Base-by-base conservation (phyloP, 2,113 vertebrate genomes). In the Plecotus auritus region DNA sequence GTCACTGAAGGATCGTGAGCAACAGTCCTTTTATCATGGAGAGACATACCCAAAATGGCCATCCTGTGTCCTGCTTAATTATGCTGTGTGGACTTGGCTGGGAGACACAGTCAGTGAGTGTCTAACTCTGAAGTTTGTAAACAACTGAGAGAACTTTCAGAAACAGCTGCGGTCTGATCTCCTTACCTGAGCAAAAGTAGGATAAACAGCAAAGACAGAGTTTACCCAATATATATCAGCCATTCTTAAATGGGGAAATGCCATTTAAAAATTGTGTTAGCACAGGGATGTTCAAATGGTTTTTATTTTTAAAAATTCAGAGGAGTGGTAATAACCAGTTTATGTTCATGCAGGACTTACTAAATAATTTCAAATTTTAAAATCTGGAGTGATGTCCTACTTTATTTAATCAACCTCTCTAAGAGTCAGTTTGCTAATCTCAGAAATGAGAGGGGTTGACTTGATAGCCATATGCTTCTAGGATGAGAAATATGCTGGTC, bases 331-430 rank as follows among this genome's bases (percentile, higher is more conserved):
- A 30, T 51, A 82, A 64, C 45, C 66, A 73, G 20, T 56, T 80
- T 90, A n/a, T 42, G 6, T 80, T 82, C 88, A 7, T 73, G 7
- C 32, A 54, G 4, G 11, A 64, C n/a, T 78, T 94, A 49, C 2
- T 49, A 95, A 85, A 93, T 77, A 90, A 23, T 61, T 88, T 32
- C 49, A 66, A 76, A n/a, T 42, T 93, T 67, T 64, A 40, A 93
- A 93, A 94, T 73, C 30, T 42, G 32, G 81, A 54, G 35, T 64
- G n/a, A 94, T 49, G 51, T 35, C 12, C 26, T 64, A 54, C 18
- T 59, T 14, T 72, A 45, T 78, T 70, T 51, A 80, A 28, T 18
- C 37, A 69, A 80, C 4, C 9, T 51, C 26, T 76, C 47, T 66
- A 5, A 23, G 23, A 64, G 85, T 76, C 49, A n/a, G 4, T 88